These are phyloP conservation scores for Netelia inedita DNA, from an alignment of 2,888 invertebrate species.

Conservation along the genomic window DNA sequence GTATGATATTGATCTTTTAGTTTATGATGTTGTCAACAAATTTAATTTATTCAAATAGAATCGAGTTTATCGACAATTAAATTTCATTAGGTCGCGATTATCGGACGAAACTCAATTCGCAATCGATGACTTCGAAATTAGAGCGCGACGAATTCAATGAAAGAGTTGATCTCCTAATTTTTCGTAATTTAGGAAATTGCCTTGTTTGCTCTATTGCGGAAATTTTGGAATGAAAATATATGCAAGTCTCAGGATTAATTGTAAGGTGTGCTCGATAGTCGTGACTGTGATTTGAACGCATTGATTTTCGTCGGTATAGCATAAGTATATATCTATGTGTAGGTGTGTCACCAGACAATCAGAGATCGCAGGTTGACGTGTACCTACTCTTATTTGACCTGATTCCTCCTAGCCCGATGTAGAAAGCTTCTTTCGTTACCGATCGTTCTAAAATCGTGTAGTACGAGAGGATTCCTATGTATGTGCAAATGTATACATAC, in stretches of 20 bases:
- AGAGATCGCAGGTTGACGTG: constrained; percentile 43
- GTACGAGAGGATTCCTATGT: constrained; percentile 28
- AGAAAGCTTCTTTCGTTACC: constrained; percentile 67
- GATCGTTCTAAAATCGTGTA: constrained; percentile 45
- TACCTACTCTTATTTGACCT: constrained; percentile 56
- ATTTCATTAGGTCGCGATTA: no score
- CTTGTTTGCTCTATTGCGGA: no score
- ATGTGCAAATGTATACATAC: constrained; percentile 34
- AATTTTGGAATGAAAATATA: no score
- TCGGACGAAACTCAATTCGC: no score
- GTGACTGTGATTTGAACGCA: no score
- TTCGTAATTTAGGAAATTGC: background rate
- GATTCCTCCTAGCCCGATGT: constrained; percentile 56
- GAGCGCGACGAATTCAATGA: background rate
- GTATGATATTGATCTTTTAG: background rate
- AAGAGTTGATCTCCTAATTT: background rate
- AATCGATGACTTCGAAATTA: no score
- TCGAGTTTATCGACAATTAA: no score
- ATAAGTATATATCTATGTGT: background rate
- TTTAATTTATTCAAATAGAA: no score
- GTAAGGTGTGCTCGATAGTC: no score
- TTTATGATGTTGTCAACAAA: no score
- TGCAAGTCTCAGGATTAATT: no score
- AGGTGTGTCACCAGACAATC: constrained; percentile 18
- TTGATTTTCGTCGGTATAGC: no score